Evolutionary conservation across 2,888 invertebrate genomes (phyloP).

Genomic region (Pegoplata infirma): DNA sequence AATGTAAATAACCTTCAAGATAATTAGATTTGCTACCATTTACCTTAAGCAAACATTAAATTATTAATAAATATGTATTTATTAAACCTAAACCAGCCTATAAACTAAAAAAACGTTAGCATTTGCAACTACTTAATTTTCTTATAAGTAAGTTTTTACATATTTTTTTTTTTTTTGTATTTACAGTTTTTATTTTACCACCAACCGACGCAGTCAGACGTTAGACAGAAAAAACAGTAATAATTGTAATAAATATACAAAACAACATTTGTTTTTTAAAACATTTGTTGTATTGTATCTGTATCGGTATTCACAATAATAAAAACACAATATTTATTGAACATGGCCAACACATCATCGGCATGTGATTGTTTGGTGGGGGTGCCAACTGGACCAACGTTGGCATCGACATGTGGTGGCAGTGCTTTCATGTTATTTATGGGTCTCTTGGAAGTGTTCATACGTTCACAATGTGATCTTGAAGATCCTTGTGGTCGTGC

Average conservation of each 20-base stretch:
- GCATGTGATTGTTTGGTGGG: constrained; percentile 90
- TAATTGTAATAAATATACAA: constrained; percentile 1
- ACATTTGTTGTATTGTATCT: constrained; percentile 1
- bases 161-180: neutral
- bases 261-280: neutral
- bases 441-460: constrained; percentile 91
- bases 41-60: neutral
- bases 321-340: neutral
- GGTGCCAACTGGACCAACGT: constrained; percentile 88
- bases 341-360: constrained; percentile 68
- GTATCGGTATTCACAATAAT: too few relatives aligned
- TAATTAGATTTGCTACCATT: neutral
- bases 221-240: constrained; percentile 17
- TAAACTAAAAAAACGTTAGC: neutral
- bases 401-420: constrained; percentile 91
- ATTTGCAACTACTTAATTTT: neutral
- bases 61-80: neutral
- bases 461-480: constrained; percentile 90
- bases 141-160: too few relatives aligned
- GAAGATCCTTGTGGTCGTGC: constrained; percentile 92
- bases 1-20: constrained; percentile 11
- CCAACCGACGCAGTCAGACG: neutral
- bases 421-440: constrained; percentile 93
- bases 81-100: neutral
- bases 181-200: neutral